A percentile compares a stretch with the other conserved stretches of the same genome.
These are phyloP conservation scores for Sminthurides bifidus DNA, from an alignment of 1,140 invertebrate genomes.

Conservation along the genomic window DNA sequence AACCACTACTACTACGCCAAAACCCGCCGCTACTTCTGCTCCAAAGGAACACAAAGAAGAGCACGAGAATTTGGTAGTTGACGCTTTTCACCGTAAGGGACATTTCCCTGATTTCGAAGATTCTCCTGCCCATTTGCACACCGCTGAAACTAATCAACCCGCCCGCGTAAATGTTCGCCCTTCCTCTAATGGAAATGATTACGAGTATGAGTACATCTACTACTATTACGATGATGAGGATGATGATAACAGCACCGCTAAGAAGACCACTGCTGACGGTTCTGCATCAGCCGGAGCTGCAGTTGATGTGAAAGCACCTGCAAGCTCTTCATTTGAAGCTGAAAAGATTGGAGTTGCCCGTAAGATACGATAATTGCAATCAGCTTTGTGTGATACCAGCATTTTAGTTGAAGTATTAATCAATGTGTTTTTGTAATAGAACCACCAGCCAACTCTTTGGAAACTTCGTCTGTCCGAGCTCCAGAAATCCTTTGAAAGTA, in stretches of 20 bases:
- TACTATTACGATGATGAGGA: conserved; percentile 68
- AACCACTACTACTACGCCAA: not conserved
- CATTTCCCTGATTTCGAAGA: conserved; percentile 30
- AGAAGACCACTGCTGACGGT: not conserved
- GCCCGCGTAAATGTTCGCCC: conserved; percentile 69
- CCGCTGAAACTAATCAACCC: conserved; percentile 35
- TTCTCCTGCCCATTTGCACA: conserved; percentile 15
- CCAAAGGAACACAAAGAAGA: not conserved
- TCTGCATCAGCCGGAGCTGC: not conserved
- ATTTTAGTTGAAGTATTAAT: not conserved
- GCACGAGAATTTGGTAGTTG: conserved; percentile 25
- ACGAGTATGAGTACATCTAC: conserved; percentile 82
- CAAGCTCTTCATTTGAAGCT: not conserved
- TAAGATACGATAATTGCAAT: conserved; percentile 1
- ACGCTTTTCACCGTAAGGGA: conserved; percentile 11
- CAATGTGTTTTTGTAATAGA: not conserved
- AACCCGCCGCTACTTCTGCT: not conserved
- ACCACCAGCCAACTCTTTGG: conserved; percentile 9
- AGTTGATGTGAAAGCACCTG: not conserved
- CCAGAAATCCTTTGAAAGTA: conserved; percentile 9
- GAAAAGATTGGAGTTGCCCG: conserved; percentile 10
- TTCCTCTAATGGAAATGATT: conserved; percentile 77
- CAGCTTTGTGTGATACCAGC: not conserved
- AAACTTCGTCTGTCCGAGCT: conserved; percentile 1
- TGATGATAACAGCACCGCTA: conserved; percentile 42